Evolutionary conservation across 2,888 invertebrate species (phyloP), one percentile per base, ranked within the genome.

Genomic region (Brachynemurus nebulosus): DNA sequence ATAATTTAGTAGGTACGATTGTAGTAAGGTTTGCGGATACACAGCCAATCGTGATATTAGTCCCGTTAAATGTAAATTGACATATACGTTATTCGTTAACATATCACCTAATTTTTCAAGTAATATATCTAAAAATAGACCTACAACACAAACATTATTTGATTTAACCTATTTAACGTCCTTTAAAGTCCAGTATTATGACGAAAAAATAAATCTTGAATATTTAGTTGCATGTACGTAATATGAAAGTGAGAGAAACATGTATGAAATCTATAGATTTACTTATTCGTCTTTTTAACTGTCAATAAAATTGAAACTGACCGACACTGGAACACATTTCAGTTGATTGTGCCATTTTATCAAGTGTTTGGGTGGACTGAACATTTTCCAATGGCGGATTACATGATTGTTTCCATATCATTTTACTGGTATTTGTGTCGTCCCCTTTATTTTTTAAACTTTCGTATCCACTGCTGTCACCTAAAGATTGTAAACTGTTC

Each of bases 1-100:
- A 48, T 88, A 82, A 57, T 90, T 88, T 49, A 97, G 72, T 37
- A 97, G 70, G 60, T 93, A 79, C 3, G 92, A 85, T 50, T 88
- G 77, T 42, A 96, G 69, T 44, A 96, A 67, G 5, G 93, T 90
- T 53, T 93, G 84, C 0, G 95, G 90, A 63, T 90, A 86, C 47
- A 86, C 76, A 4, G 91, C 85, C 51, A 97, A 70, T 52, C 86
- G 78, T 23, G 89, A 80, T 38, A 97, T 73, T 20, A 93, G 71
- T 4, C 88, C 86, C 4, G 92, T 93, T 50, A 95, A 71, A 55
- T 89, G 81, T 48, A 92, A 74, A 68, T 93, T 92, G 16, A 86
- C 78, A 52, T 83, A 80, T 47, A 93, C 69, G 36, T 86, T 84
- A 54, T 91, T 88, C 52, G 81, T 80, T 49, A 88, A 74, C 70